These are phyloP conservation scores for Lymantria monacha DNA, from an alignment of 2,888 invertebrate species.

Conservation along the genomic window DNA sequence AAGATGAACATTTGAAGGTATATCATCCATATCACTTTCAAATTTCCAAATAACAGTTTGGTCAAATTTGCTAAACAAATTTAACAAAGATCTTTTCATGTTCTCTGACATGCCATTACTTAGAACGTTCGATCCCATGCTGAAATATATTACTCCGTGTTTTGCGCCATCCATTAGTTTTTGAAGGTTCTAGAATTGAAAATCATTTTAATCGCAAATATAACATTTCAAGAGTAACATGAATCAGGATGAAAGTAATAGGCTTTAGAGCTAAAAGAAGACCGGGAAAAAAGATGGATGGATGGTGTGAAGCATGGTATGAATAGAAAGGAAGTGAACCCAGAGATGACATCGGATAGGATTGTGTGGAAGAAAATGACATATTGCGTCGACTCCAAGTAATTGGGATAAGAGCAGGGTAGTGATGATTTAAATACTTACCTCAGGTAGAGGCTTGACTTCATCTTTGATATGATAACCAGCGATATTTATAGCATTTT, in stretches of 20 bases:
- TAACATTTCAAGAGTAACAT: neutral
- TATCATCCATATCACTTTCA: constrained; percentile 45
- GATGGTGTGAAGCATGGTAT: too few relatives aligned
- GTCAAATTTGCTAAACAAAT: constrained; percentile 53
- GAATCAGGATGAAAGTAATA: too few relatives aligned
- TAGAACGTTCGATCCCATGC: constrained; percentile 51
- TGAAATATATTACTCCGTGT: constrained; percentile 56
- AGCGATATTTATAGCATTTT: constrained; percentile 52
- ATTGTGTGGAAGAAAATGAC: too few relatives aligned
- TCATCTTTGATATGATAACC: constrained; percentile 57
- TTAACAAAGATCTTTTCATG: constrained; percentile 46
- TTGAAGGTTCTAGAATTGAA: constrained; percentile 50
- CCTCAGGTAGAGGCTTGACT: constrained; percentile 38
- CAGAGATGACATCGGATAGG: too few relatives aligned
- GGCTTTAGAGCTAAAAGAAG: too few relatives aligned
- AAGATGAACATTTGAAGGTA: constrained; percentile 55
- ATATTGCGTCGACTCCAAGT: too few relatives aligned
- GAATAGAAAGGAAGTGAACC: too few relatives aligned
- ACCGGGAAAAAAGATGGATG: too few relatives aligned
- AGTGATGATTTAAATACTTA: too few relatives aligned
- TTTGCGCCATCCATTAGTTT: constrained; percentile 50
- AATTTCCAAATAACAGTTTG: constrained; percentile 66
- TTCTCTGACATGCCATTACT: constrained; percentile 46
- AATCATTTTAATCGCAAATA: neutral
- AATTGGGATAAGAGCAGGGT: too few relatives aligned